Percentiles rank a stretch among this genome's conserved stretches.
Evolutionary conservation across 2,113 vertebrate genomes (phyloP).

Genomic region (Microcebus murinus): DNA sequence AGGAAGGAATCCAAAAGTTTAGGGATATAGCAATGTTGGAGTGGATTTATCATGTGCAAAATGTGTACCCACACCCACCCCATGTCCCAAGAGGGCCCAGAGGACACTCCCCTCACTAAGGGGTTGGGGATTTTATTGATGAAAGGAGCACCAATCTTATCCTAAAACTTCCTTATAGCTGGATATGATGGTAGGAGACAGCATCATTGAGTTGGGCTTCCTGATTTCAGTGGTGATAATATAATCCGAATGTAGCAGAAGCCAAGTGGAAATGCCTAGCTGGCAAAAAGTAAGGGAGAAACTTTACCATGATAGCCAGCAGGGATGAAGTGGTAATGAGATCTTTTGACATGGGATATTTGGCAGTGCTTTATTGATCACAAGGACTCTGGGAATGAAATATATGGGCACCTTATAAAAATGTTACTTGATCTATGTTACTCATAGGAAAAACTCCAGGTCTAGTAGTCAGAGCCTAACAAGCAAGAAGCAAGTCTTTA

Average conservation of each 20-base stretch:
- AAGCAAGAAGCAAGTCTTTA: not conserved
- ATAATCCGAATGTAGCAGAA: not conserved
- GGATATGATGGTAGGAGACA: not conserved
- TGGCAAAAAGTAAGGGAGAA: not conserved
- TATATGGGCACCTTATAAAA: not conserved
- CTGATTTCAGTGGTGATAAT: not conserved
- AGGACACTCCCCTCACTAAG: not conserved
- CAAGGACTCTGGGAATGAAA: not conserved
- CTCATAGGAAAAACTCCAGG: not conserved
- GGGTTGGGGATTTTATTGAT: not conserved
- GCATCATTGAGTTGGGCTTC: not conserved
- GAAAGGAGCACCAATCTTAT: not conserved
- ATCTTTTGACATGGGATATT: not conserved
- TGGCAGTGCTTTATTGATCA: not conserved
- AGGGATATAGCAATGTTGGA: not conserved
- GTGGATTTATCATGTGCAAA: not conserved
- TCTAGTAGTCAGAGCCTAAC: not conserved
- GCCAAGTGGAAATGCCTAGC: not conserved
- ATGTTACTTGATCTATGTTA: not conserved
- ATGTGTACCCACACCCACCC: not conserved
- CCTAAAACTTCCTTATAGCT: not conserved
- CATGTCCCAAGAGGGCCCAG: not conserved
- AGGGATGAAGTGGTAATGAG: not conserved
- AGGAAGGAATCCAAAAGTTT: not conserved
- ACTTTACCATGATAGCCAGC: not conserved